phyloP scores from a whole-genome alignment of 2,113 vertebrate genomes.

The Nibea coibor region DNA sequence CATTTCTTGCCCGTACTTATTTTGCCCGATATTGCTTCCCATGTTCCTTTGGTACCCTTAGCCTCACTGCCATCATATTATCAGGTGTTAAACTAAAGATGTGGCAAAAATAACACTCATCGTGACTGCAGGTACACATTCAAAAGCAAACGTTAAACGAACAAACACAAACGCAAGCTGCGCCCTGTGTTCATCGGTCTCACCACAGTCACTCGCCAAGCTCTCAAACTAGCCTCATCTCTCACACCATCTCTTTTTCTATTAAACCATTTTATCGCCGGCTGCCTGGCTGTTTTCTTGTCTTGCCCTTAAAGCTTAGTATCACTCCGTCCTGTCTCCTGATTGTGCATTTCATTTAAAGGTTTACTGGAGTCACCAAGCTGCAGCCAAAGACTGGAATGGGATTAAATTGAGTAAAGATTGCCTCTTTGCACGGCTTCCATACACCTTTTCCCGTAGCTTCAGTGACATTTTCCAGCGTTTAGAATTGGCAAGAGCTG shows the following conservation, averaged over 20 bases:
- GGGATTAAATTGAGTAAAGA: conserved; percentile 33
- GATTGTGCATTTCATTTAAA: conserved; percentile 38
- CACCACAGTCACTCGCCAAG: conserved; percentile 9
- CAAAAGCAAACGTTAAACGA: conserved; percentile 29
- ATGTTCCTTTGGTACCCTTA: neutral
- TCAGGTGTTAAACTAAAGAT: conserved; percentile 18
- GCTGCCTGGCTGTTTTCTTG: conserved; percentile 20
- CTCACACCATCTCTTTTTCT: conserved; percentile 14
- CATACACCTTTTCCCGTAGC: neutral
- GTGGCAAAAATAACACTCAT: neutral
- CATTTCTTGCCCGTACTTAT: neutral
- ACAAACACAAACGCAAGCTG: conserved; percentile 1
- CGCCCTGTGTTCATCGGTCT: conserved; percentile 7
- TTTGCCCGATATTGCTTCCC: neutral
- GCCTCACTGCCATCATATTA: neutral
- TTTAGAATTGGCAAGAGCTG: neutral
- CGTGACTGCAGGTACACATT: neutral
- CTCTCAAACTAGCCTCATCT: conserved; percentile 7
- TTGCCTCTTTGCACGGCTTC: neutral
- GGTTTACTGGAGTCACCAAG: conserved; percentile 23
- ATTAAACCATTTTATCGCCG: conserved; percentile 5
- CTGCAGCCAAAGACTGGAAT: conserved; percentile 12
- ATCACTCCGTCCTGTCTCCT: conserved; percentile 19
- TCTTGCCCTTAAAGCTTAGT: conserved; percentile 17
- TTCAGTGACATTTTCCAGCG: neutral